Evolutionary conservation across 2,888 invertebrate genomes (phyloP), one percentile per base, ranked within the genome.

Genomic region (Chelonus formosanus): DNA sequence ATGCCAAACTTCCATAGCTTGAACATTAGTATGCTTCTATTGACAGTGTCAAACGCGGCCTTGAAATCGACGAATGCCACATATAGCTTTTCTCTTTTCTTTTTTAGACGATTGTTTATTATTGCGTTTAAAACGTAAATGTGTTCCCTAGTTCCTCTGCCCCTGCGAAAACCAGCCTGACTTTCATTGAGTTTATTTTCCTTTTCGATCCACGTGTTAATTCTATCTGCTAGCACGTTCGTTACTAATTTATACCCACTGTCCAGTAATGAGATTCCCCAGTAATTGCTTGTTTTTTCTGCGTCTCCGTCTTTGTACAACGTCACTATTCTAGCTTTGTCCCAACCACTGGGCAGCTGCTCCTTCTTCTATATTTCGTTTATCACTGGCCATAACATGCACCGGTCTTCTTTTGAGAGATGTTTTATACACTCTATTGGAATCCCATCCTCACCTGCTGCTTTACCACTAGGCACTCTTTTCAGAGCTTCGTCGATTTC

Each of bases 181-280:
- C 40, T 6, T 35, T 59, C 59, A 20, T 47, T 10, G 0, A 47
- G 47, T 35, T 34, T 35, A 3, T 45, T 45, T 5, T 47, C 31
- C n/a, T 20, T 32, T 36, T 54, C 55, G 6, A 35, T 45, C 54
- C 54, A 62, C 4, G 8, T 35, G 1, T 40, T 34, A n/a, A 35
- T 20, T 45, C 47, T 54, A 3, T 53, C 40, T 4, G 62, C 6
- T 32, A 45, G 36, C 8, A 59, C 20, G 36, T 57, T 35, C 10
- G 56, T 40, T 6, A 55, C n/a, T 5, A 60, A 55, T 50, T 65
- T 59, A 35, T 54, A 68, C 7, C 54, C 62, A 4, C 54, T 10
- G 34, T 68, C 57, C 20, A 61, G 44, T 7, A 68, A n/a, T 10
- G 65, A 57, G 36, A 65, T 62, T 8, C 62, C 65, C 44, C 62